Evolutionary conservation across 2,888 invertebrate genomes (phyloP).

Genomic region (Conus canariensis): DNA sequence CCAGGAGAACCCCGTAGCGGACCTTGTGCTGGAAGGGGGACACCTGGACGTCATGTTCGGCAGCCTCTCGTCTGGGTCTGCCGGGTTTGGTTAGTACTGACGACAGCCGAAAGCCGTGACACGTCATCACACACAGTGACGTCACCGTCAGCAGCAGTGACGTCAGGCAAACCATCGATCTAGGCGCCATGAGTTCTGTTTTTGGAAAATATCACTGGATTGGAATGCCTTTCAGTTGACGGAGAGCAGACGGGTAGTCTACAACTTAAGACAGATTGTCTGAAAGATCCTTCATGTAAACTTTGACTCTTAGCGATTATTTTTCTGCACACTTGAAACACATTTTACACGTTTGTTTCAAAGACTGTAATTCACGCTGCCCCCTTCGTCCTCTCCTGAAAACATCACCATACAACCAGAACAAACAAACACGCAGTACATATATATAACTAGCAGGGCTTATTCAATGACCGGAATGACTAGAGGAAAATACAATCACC

Average conservation of each 20-base stretch:
- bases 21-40: background rate
- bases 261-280: too few relatives aligned
- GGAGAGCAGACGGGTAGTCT: too few relatives aligned
- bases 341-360: background rate
- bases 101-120: background rate
- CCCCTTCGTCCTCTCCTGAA: too few relatives aligned
- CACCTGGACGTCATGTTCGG: background rate
- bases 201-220: background rate
- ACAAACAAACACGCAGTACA: too few relatives aligned
- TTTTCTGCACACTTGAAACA: background rate
- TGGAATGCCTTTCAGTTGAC: background rate
- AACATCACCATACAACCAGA: too few relatives aligned
- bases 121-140: conserved; percentile 25
- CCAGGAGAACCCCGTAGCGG: conserved; percentile 79
- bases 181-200: background rate
- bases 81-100: too few relatives aligned
- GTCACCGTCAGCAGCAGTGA: conserved; percentile 8
- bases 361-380: background rate
- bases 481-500: too few relatives aligned
- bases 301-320: too few relatives aligned
- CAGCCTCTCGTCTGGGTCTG: background rate
- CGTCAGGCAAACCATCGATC: background rate
- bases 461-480: too few relatives aligned
- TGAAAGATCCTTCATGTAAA: background rate
- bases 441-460: too few relatives aligned